phyloP scores from a whole-genome alignment of 2,888 invertebrate species.

The Morpho deidamia region DNA sequence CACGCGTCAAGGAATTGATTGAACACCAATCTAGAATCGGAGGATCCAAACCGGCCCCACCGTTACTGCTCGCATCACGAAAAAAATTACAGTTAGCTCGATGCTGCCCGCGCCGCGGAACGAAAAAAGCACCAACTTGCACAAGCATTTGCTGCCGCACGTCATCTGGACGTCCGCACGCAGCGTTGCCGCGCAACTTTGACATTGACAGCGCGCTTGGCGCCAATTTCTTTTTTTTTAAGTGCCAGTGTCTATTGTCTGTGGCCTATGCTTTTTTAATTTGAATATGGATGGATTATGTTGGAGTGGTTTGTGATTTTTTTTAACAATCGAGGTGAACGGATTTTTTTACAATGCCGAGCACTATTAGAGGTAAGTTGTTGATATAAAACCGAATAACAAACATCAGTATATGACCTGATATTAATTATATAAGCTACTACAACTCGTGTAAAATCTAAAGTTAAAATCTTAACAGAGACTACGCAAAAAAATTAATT shows the following conservation, averaged over 20 bases:
- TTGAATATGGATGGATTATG: constrained; percentile 26
- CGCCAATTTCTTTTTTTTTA: constrained; percentile 31
- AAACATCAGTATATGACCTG: no score
- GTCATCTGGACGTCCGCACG: constrained; percentile 61
- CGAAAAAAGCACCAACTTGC: constrained; percentile 55
- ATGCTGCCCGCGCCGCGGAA: constrained; percentile 47
- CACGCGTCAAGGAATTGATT: constrained; percentile 35
- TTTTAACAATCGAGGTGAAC: constrained; percentile 34
- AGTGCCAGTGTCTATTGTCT: constrained; percentile 26
- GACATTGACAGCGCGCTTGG: constrained; percentile 51
- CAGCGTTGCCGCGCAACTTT: constrained; percentile 34
- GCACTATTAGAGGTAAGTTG: constrained; percentile 71
- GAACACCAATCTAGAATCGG: constrained; percentile 41
- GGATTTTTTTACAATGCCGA: constrained; percentile 69
- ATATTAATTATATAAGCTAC: no score
- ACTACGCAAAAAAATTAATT: constrained; percentile 8
- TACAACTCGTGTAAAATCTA: not conserved
- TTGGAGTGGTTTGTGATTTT: constrained; percentile 29
- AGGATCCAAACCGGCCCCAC: constrained; percentile 64
- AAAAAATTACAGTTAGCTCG: constrained; percentile 71
- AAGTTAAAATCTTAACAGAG: constrained; percentile 1
- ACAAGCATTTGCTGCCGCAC: constrained; percentile 56
- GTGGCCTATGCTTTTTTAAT: constrained; percentile 11
- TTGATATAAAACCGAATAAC: no score
- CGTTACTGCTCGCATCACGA: constrained; percentile 67